Conservation (phyloP, 2,888 invertebrate genomes). For the Drosophila ezoana region DNA sequence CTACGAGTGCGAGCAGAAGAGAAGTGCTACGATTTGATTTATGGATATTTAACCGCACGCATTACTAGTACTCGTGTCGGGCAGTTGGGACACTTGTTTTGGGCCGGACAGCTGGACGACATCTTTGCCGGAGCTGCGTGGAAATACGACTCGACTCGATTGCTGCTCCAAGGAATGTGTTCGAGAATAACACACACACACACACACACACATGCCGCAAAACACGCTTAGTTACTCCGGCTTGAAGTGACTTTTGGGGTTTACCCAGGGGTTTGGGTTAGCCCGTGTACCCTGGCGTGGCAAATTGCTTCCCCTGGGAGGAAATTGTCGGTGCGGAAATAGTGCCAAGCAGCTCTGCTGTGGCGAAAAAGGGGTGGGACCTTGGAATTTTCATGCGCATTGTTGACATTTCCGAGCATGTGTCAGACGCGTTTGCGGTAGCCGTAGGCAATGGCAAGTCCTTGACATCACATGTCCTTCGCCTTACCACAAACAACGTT, state of each 20-base stretch:
- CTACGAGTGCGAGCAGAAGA: constrained; percentile 32
- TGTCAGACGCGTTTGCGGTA: constrained; percentile 53
- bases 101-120: constrained; percentile 59
- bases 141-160: constrained; percentile 45
- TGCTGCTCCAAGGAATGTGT: constrained; percentile 63
- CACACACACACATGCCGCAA: constrained; percentile 54
- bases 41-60: constrained; percentile 84
- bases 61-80: constrained; percentile 65
- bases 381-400: constrained; percentile 81
- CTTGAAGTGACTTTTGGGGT: constrained; percentile 63
- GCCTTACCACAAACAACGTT: constrained; percentile 27
- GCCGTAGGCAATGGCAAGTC: constrained; percentile 37
- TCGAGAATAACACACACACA: constrained; percentile 29
- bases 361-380: constrained; percentile 50
- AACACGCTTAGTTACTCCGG: constrained; percentile 57
- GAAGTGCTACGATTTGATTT: constrained; percentile 82
- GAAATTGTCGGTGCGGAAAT: constrained; percentile 70
- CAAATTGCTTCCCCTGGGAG: constrained; percentile 83
- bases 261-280: constrained; percentile 33
- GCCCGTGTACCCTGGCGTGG: constrained; percentile 62
- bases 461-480: constrained; percentile 63
- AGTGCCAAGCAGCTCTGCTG: constrained; percentile 54
- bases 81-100: constrained; percentile 59
- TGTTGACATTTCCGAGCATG: constrained; percentile 83
- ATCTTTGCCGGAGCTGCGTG: constrained; percentile 60